These are phyloP conservation scores for Brienomyrus brachyistius DNA, from an alignment of 2,113 vertebrate genomes.

Conservation along the genomic window DNA sequence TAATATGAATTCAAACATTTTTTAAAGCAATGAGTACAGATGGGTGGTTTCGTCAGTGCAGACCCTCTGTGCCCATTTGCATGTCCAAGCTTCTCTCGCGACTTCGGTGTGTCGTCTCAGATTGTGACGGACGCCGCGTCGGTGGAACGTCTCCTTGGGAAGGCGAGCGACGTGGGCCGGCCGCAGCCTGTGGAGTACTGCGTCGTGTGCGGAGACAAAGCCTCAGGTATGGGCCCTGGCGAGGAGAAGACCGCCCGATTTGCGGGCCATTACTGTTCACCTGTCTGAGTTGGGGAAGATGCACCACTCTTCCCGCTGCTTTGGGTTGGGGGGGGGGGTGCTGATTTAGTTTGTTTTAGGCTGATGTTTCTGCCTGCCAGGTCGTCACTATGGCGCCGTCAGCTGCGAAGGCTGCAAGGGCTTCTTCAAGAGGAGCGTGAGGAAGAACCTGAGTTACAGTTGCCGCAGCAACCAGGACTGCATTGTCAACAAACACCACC, in stretches of 20 bases:
- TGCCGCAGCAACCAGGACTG: constrained; percentile 97
- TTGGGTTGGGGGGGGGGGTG: background rate
- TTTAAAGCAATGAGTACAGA: background rate
- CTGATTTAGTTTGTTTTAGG: background rate
- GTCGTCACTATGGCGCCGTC: constrained; percentile 95
- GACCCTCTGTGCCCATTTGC: background rate
- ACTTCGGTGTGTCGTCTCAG: constrained; percentile 48
- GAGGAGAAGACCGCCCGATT: background rate
- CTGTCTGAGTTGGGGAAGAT: background rate
- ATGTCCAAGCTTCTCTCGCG: background rate
- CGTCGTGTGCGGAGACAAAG: constrained; percentile 95
- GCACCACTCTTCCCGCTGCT: background rate
- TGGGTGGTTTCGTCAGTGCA: background rate
- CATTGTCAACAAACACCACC: constrained; percentile 96
- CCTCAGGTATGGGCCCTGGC: constrained; percentile 74
- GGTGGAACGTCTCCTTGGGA: constrained; percentile 85
- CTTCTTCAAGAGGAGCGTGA: constrained; percentile 96
- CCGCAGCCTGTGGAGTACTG: constrained; percentile 92
- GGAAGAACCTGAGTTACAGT: constrained; percentile 94
- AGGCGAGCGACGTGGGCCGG: constrained; percentile 76
- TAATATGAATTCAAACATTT: background rate
- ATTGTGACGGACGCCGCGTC: constrained; percentile 93
- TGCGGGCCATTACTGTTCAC: background rate
- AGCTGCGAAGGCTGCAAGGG: constrained; percentile 98
- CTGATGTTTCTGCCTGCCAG: constrained; percentile 45